Conservation (phyloP, 2,888 invertebrate genomes). For the Mesoligia furuncula region DNA sequence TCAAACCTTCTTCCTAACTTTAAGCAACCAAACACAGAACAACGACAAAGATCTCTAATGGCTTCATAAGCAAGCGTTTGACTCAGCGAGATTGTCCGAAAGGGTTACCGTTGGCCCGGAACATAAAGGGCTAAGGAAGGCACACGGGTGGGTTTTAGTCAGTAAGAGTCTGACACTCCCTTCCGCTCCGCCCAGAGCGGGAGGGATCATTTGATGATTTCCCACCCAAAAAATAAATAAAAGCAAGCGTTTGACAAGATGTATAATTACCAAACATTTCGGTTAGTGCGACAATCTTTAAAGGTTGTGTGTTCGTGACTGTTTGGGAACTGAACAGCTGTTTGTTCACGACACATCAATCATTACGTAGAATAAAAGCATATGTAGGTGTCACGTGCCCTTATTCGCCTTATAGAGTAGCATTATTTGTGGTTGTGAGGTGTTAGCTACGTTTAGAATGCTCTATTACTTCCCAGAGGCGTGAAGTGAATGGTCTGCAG, state of each 20-base stretch:
- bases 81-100: too few species aligned
- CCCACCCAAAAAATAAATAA: too few species aligned
- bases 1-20: not conserved
- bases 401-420: slow-evolving; percentile 57
- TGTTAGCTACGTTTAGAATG: slow-evolving; percentile 29
- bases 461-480: slow-evolving; percentile 18
- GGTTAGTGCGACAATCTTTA: slow-evolving; percentile 38
- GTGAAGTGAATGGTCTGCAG: slow-evolving; percentile 6
- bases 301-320: slow-evolving; percentile 70
- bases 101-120: too few species aligned
- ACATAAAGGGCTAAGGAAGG: too few species aligned
- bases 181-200: too few species aligned
- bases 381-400: slow-evolving; percentile 54
- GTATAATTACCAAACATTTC: slow-evolving; percentile 37
- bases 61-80: slow-evolving; percentile 21
- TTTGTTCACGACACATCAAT: slow-evolving; percentile 64
- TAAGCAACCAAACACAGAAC: slow-evolving; percentile 6
- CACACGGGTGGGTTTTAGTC: too few species aligned
- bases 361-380: slow-evolving; percentile 44
- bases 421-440: slow-evolving; percentile 52
- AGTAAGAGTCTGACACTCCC: too few species aligned
- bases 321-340: slow-evolving; percentile 54
- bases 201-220: too few species aligned
- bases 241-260: slow-evolving; percentile 30
- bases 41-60: not conserved